A percentile compares a stretch with the other conserved stretches of the same genome.
phyloP scores from a whole-genome alignment of 2,888 invertebrate species.

The Mechanitis messenoides region DNA sequence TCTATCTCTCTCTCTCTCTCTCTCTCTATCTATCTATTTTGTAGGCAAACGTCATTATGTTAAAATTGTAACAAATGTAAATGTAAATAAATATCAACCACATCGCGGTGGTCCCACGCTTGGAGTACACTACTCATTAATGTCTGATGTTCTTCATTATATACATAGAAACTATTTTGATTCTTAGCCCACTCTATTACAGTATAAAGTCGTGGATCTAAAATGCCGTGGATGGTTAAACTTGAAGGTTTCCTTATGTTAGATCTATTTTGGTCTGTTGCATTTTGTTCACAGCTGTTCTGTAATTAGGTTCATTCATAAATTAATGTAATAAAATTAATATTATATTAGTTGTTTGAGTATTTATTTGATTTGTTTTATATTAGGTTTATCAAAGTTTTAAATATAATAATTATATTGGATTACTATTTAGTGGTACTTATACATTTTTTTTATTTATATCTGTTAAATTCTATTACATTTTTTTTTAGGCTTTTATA shows the following conservation, averaged over 20 bases:
- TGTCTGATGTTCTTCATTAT: conserved; percentile 13
- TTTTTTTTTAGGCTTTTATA: no score
- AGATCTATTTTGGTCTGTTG: conserved; percentile 36
- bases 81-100: conserved; percentile 23
- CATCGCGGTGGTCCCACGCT: conserved; percentile 39
- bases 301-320: conserved; percentile 39
- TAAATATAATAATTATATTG: no score
- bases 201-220: conserved; percentile 5
- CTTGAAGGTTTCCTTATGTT: conserved; percentile 22
- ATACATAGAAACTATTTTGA: conserved; percentile 7
- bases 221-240: conserved; percentile 15
- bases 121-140: conserved; percentile 23
- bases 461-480: no score
- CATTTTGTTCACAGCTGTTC: conserved; percentile 40
- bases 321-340: conserved; percentile 17
- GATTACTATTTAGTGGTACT: no score
- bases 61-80: conserved; percentile 28
- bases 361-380: conserved; percentile 2
- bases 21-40: not conserved
- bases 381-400: no score
- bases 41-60: conserved; percentile 11
- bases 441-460: no score
- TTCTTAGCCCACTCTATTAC: not conserved
- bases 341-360: conserved; percentile 7
- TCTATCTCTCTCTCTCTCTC: not conserved